phyloP scores from a whole-genome alignment of 2,888 invertebrate species.

The Anodontia alba region DNA sequence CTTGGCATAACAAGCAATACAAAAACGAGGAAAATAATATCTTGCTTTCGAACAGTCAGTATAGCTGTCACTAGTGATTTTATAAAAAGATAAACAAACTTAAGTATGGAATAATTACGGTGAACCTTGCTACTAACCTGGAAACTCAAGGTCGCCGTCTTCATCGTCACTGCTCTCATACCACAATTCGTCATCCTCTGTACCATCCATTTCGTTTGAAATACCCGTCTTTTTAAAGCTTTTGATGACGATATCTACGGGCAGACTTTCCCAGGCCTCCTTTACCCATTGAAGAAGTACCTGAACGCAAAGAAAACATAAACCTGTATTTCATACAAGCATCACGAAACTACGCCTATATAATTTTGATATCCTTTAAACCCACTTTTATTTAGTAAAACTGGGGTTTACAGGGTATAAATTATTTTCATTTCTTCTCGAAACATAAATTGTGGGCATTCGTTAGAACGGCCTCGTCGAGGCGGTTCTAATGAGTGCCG shows the following conservation, averaged over 20 bases:
- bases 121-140: slow-evolving; percentile 11
- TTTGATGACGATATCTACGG: slow-evolving; percentile 2
- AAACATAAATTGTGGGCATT: too few relatives aligned
- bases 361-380: too few relatives aligned
- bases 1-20: not conserved
- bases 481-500: too few relatives aligned
- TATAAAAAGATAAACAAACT: not conserved
- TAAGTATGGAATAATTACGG: not conserved
- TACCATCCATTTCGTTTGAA: slow-evolving; percentile 24
- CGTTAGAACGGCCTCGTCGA: too few relatives aligned
- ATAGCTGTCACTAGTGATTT: not conserved
- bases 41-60: not conserved
- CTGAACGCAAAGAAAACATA: not conserved
- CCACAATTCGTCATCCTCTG: slow-evolving; percentile 25
- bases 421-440: too few relatives aligned
- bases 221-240: slow-evolving; percentile 29
- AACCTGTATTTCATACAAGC: not conserved
- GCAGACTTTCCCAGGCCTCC: slow-evolving; percentile 18
- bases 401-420: too few relatives aligned
- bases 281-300: slow-evolving; percentile 24
- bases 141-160: slow-evolving; percentile 25
- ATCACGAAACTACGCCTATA: too few relatives aligned
- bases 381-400: too few relatives aligned
- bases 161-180: slow-evolving; percentile 21
- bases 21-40: not conserved